phyloP scores from a whole-genome alignment of 2,113 vertebrate species.

The Rafetus swinhoei region DNA sequence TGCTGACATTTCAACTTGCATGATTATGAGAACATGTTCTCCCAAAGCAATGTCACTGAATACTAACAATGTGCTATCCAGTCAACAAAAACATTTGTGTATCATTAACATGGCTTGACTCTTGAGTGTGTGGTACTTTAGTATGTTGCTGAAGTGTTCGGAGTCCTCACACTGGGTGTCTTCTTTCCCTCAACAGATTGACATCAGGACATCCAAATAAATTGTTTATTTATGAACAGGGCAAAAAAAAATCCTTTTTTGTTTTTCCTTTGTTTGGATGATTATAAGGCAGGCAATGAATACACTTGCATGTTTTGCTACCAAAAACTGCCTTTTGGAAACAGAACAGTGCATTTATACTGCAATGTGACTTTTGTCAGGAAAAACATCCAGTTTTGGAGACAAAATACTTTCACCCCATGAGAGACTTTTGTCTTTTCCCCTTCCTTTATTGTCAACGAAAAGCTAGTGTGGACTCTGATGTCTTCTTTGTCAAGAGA shows the following conservation, averaged over 20 bases:
- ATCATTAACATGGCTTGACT: neutral
- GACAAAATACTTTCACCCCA: too few species aligned
- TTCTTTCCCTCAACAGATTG: neutral
- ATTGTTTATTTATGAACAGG: neutral
- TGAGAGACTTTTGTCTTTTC: too few species aligned
- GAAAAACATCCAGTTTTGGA: too few species aligned
- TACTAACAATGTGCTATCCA: neutral
- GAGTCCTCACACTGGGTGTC: neutral
- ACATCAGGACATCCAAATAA: neutral
- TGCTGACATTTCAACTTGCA: neutral
- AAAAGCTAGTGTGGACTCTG: too few species aligned
- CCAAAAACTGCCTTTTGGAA: too few species aligned
- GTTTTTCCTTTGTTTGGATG: neutral
- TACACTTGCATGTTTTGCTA: too few species aligned
- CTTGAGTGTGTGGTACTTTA: rapidly evolving
- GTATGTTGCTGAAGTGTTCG: neutral
- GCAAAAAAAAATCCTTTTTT: neutral
- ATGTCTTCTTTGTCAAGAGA: too few species aligned
- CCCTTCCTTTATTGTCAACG: too few species aligned
- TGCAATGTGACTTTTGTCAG: too few species aligned
- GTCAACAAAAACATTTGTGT: neutral
- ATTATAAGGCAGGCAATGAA: neutral
- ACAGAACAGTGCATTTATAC: too few species aligned
- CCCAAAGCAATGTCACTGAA: neutral
- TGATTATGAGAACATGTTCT: neutral